Conservation (phyloP, 2,888 invertebrate species). For the Drosophila lacicola region DNA sequence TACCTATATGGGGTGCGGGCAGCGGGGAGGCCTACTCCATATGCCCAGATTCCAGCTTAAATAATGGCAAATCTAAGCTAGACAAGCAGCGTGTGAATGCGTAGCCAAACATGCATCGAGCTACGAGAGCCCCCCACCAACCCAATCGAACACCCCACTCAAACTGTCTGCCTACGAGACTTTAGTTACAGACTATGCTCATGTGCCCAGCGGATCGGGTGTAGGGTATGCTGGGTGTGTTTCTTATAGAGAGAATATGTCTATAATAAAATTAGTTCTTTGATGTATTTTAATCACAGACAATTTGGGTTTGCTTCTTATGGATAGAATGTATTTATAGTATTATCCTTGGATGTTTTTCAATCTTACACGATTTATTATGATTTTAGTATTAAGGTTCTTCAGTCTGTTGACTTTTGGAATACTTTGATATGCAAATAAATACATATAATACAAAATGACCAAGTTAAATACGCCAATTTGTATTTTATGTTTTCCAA, state of each 20-base stretch:
- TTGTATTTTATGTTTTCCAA: neutral
- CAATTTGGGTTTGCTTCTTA: too few species aligned
- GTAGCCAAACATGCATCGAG: slow-evolving; percentile 48
- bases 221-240: slow-evolving; percentile 1
- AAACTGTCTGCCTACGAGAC: slow-evolving; percentile 8
- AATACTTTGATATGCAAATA: too few species aligned
- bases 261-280: neutral
- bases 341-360: too few species aligned
- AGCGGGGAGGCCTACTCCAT: neutral
- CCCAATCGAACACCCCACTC: slow-evolving; percentile 15
- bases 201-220: neutral
- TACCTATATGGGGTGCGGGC: neutral
- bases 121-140: slow-evolving; percentile 8
- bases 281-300: too few species aligned
- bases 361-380: too few species aligned
- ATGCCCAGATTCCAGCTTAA: slow-evolving; percentile 45
- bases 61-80: slow-evolving; percentile 66
- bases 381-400: too few species aligned
- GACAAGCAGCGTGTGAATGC: slow-evolving; percentile 74
- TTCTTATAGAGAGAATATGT: neutral
- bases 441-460: too few species aligned
- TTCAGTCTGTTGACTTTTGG: too few species aligned
- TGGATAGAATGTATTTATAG: too few species aligned
- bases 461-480: too few species aligned
- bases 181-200: slow-evolving; percentile 6